Evolutionary conservation across 2,888 invertebrate genomes (phyloP).

Genomic region (Lepetodrilus schrolli): DNA sequence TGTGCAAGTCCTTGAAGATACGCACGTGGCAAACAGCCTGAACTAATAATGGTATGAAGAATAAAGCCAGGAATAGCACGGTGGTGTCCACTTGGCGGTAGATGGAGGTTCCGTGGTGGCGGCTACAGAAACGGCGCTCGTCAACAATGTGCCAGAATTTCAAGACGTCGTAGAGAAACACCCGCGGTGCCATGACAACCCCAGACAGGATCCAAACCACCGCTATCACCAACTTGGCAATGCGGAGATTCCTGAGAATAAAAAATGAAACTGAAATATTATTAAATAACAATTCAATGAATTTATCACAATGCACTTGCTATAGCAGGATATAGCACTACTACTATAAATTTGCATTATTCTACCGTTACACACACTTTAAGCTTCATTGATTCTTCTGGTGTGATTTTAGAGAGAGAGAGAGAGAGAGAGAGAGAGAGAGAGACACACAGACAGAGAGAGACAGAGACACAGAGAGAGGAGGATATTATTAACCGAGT

Average conservation of each 20-base stretch:
- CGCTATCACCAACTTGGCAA: background rate
- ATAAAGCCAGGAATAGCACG: background rate
- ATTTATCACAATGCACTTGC: too few relatives aligned
- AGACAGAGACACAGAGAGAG: too few relatives aligned
- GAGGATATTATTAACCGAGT: too few relatives aligned
- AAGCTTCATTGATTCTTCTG: too few relatives aligned
- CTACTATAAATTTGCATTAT: too few relatives aligned
- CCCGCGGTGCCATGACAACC: background rate
- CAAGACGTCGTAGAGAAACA: background rate
- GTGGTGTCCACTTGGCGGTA: slow-evolving; percentile 8
- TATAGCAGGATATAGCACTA: too few relatives aligned
- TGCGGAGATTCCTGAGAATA: background rate
- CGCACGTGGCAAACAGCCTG: background rate
- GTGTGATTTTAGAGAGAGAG: too few relatives aligned
- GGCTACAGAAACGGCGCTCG: background rate
- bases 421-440: too few relatives aligned
- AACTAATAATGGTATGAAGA: background rate
- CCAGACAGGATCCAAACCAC: background rate
- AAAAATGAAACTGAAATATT: too few relatives aligned
- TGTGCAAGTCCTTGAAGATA: background rate
- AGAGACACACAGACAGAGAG: too few relatives aligned
- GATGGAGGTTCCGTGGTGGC: background rate
- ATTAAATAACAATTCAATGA: too few relatives aligned
- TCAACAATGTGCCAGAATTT: background rate
- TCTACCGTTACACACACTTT: too few relatives aligned